These are phyloP conservation scores for Zelostemma sp. DNA, from an alignment of 1,140 invertebrate genomes.

Conservation along the genomic window DNA sequence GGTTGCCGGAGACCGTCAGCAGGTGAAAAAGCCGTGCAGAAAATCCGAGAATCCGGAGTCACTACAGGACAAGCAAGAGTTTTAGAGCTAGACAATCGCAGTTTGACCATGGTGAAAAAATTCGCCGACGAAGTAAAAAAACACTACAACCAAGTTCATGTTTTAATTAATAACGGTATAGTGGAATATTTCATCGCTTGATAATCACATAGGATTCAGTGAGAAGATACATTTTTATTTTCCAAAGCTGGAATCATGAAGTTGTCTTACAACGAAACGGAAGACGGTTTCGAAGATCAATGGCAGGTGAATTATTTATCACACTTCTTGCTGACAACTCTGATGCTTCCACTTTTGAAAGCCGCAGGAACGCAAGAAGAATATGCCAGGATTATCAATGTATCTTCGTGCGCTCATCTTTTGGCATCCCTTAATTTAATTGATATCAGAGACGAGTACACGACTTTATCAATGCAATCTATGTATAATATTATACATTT, in stretches of 20 bases:
- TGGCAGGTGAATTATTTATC: conserved; percentile 89
- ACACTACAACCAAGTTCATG: conserved; percentile 76
- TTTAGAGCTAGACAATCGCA: conserved; percentile 74
- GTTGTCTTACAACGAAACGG: conserved; percentile 79
- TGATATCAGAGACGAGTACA: too few relatives aligned
- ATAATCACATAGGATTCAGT: too few relatives aligned
- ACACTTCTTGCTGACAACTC: conserved; percentile 88
- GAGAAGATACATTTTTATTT: too few relatives aligned
- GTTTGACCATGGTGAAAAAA: conserved; percentile 79
- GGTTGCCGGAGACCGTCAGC: conserved; percentile 77
- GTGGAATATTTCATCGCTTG: not conserved
- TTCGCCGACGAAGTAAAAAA: conserved; percentile 79
- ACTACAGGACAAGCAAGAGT: conserved; percentile 68
- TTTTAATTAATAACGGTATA: conserved; percentile 87
- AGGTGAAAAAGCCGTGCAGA: conserved; percentile 72
- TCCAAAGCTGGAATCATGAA: conserved; percentile 88
- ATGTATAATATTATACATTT: too few relatives aligned
- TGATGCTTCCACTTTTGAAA: conserved; percentile 82
- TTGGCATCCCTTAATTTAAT: too few relatives aligned
- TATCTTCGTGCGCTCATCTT: conserved; percentile 85
- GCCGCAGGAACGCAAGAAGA: conserved; percentile 71
- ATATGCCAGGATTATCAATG: conserved; percentile 85
- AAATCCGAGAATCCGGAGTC: conserved; percentile 71
- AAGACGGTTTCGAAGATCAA: conserved; percentile 87
- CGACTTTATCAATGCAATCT: too few relatives aligned